Conservation (phyloP, 2,888 invertebrate species). For the Spisula subtruncata region DNA sequence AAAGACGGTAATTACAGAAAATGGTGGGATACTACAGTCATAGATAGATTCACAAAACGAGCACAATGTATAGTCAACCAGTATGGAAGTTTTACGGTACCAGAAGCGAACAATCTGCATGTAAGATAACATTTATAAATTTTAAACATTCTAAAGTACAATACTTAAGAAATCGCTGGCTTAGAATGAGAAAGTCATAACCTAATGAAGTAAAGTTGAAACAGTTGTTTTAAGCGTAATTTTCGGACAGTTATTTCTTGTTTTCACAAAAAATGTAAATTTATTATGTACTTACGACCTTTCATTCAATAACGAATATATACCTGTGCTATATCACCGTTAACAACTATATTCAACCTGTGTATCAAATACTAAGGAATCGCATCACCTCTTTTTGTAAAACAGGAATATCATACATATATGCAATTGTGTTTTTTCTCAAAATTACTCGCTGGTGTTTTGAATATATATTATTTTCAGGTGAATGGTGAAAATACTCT, state of each 20-base stretch:
- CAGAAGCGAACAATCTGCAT: constrained; percentile 74
- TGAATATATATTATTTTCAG: constrained; percentile 64
- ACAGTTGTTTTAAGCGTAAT: too few species aligned
- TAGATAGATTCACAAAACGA: constrained; percentile 94
- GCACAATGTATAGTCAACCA: constrained; percentile 96
- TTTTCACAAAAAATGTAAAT: too few species aligned
- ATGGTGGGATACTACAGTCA: constrained; percentile 99
- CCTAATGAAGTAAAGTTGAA: too few species aligned
- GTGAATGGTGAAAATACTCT: constrained; percentile 97
- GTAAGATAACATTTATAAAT: constrained; percentile 64
- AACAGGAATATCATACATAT: background rate
- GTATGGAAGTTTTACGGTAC: constrained; percentile 94
- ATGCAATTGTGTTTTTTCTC: too few species aligned
- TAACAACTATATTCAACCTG: background rate
- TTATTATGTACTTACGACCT: too few species aligned
- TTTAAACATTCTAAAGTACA: too few species aligned
- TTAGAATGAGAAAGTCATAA: background rate
- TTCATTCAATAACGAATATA: too few species aligned
- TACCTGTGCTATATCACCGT: too few species aligned
- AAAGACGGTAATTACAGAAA: constrained; percentile 97
- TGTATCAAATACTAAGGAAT: background rate
- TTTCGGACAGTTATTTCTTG: too few species aligned
- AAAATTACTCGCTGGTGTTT: too few species aligned
- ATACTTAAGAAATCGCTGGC: background rate
- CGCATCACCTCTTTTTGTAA: background rate